These are phyloP conservation scores for Carpatolechia fugitivella DNA, from an alignment of 2,888 invertebrate genomes.

Conservation along the genomic window DNA sequence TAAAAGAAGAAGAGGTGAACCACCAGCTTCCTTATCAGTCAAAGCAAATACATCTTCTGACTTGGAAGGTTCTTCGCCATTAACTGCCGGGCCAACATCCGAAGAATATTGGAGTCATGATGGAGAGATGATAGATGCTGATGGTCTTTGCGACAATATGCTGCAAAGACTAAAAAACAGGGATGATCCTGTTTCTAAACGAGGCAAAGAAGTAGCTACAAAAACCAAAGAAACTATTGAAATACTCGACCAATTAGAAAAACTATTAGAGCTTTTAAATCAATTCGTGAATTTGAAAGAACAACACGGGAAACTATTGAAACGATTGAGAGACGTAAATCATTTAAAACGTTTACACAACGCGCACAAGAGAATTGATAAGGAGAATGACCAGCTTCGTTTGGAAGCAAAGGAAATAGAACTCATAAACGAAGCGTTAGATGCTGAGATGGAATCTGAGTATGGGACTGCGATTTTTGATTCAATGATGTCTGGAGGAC, in stretches of 20 bases:
- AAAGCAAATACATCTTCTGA: slow-evolving; percentile 63
- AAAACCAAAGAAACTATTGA: slow-evolving; percentile 80
- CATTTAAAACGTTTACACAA: slow-evolving; percentile 83
- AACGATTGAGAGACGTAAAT: slow-evolving; percentile 85
- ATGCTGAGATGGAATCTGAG: slow-evolving; percentile 81
- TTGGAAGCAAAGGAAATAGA: slow-evolving; percentile 60
- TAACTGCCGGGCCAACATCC: slow-evolving; percentile 58
- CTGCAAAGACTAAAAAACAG: slow-evolving; percentile 59
- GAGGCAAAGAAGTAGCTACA: slow-evolving; percentile 77
- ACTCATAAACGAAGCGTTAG: slow-evolving; percentile 68
- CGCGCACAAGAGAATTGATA: slow-evolving; percentile 74
- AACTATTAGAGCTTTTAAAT: slow-evolving; percentile 87
- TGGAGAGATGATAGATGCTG: slow-evolving; percentile 51
- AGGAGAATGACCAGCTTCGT: slow-evolving; percentile 59
- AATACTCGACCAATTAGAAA: slow-evolving; percentile 88
- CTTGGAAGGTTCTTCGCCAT: slow-evolving; percentile 66
- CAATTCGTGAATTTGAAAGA: slow-evolving; percentile 85
- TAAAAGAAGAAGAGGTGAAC: slow-evolving; percentile 65
- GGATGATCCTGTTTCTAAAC: slow-evolving; percentile 68
- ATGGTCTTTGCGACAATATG: slow-evolving; percentile 62
- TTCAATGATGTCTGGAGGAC: slow-evolving; percentile 80
- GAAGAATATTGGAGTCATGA: slow-evolving; percentile 56
- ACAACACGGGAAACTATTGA: slow-evolving; percentile 84
- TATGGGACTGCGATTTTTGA: slow-evolving; percentile 82
- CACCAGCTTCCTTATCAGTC: slow-evolving; percentile 62